Conservation (phyloP, 1,140 invertebrate species). For the Stegodyphus dumicola region DNA sequence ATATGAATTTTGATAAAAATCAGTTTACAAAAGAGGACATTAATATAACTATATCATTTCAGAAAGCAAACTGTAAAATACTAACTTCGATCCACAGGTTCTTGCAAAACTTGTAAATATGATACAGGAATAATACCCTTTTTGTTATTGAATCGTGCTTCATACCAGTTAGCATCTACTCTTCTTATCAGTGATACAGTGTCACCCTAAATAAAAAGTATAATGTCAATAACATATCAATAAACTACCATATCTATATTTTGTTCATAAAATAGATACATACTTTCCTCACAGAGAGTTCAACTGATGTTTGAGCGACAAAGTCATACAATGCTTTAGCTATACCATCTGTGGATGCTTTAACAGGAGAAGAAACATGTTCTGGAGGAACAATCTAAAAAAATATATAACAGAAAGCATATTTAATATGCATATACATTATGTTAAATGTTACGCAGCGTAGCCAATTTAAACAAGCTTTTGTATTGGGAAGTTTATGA, state of each 20-base stretch:
- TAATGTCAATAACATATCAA: not conserved
- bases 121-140: slow-evolving; percentile 88
- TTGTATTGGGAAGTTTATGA: not conserved
- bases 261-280: not conserved
- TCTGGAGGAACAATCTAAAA: slow-evolving; percentile 45
- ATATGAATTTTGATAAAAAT: too few relatives aligned
- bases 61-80: too few relatives aligned
- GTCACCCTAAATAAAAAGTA: slow-evolving; percentile 72
- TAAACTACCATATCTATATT: not conserved
- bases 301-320: slow-evolving; percentile 88
- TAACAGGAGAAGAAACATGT: slow-evolving; percentile 7
- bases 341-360: slow-evolving; percentile 76
- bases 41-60: too few relatives aligned
- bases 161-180: slow-evolving; percentile 94
- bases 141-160: slow-evolving; percentile 82
- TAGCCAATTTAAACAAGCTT: too few relatives aligned
- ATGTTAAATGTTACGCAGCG: not conserved
- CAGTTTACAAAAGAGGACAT: too few relatives aligned
- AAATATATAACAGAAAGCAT: slow-evolving; percentile 1
- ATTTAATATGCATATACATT: not conserved
- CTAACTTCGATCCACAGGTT: slow-evolving; percentile 69
- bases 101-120: slow-evolving; percentile 83
- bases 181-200: slow-evolving; percentile 82
- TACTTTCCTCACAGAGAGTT: slow-evolving; percentile 86
- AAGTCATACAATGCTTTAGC: slow-evolving; percentile 92